Conservation (phyloP, 2,797 vertebrate species). For the Eupleurogrammus muticus region DNA sequence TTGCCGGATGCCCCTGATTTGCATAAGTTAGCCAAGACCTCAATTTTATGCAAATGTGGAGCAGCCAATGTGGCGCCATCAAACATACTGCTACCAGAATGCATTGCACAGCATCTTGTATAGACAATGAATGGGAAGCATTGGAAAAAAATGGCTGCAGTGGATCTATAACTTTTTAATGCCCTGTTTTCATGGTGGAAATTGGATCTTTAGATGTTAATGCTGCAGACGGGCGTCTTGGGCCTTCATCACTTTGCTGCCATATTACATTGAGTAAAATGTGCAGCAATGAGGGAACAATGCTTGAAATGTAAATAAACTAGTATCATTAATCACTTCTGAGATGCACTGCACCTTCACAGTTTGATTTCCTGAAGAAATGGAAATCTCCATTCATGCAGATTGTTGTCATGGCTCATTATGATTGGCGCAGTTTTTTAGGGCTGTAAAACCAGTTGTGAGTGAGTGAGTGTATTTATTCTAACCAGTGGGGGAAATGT, state of each 20-base stretch:
- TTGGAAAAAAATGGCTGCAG: too few species aligned
- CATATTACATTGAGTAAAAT: not conserved
- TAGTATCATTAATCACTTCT: not conserved
- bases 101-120: too few species aligned
- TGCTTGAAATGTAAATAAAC: not conserved
- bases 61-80: too few species aligned
- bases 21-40: too few species aligned
- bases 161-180: not conserved
- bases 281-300: not conserved
- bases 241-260: not conserved
- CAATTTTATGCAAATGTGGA: too few species aligned
- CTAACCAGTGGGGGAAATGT: not conserved
- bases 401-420: not conserved
- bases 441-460: too few species aligned
- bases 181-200: not conserved
- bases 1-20: too few species aligned
- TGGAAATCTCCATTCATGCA: not conserved
- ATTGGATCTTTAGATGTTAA: not conserved
- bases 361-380: too few species aligned
- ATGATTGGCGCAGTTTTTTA: not conserved
- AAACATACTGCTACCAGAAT: too few species aligned
- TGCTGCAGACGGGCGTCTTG: not conserved
- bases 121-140: too few species aligned
- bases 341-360: too few species aligned
- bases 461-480: not conserved